Conservation (phyloP, 2,113 vertebrate genomes). For the Candoia aspera region DNA sequence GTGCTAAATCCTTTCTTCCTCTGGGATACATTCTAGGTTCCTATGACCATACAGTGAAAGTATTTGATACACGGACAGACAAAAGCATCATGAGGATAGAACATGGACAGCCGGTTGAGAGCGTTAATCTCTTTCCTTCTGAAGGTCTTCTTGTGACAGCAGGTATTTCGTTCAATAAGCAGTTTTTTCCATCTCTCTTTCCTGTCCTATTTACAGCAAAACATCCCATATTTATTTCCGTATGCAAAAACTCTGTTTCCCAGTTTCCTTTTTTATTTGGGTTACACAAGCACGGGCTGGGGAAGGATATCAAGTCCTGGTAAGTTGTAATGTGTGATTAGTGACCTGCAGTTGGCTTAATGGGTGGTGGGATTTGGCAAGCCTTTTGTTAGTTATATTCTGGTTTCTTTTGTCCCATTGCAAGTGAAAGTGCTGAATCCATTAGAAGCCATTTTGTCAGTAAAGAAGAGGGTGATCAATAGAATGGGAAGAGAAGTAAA, state of each 20-base stretch:
- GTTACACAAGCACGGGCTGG: background rate
- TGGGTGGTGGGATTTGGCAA: background rate
- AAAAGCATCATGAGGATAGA: slow-evolving; percentile 88
- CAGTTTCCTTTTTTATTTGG: background rate
- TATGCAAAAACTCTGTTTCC: background rate
- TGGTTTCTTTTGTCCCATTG: background rate
- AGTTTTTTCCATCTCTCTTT: background rate
- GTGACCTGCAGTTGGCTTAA: background rate
- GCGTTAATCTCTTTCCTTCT: slow-evolving; percentile 92
- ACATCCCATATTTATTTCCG: background rate
- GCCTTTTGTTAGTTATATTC: background rate
- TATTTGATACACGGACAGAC: slow-evolving; percentile 88
- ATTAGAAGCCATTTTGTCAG: background rate
- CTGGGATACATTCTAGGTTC: slow-evolving; percentile 78
- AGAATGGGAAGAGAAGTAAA: background rate
- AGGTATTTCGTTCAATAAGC: slow-evolving; percentile 71
- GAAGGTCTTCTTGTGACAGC: slow-evolving; percentile 93
- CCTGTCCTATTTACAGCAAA: background rate
- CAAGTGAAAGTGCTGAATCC: background rate
- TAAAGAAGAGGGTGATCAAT: background rate
- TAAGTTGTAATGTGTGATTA: background rate
- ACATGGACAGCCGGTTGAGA: slow-evolving; percentile 95
- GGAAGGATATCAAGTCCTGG: background rate
- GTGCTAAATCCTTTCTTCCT: background rate
- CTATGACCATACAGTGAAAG: slow-evolving; percentile 92